Evolutionary conservation across 2,888 invertebrate species (phyloP), one percentile per base, ranked within the genome.

Genomic region (Tachystola acroxantha): DNA sequence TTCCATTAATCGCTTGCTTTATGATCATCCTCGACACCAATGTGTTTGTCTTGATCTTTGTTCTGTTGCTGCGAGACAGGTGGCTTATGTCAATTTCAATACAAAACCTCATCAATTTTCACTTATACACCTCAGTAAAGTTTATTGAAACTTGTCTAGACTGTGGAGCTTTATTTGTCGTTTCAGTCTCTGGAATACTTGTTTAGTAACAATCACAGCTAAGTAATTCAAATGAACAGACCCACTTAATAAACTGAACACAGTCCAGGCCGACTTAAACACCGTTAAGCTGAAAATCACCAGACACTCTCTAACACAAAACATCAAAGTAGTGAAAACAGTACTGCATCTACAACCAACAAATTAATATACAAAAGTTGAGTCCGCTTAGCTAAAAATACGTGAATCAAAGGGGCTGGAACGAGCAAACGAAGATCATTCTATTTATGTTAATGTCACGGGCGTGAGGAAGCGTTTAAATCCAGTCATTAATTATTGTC

Each of bases 401-500:
- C 60, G 56, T 57, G 70, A 82, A 84, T 86, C 85, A 86, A 86
- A 86, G 82, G 84, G 81, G 82, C 77, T 75, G 64, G 53, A 63
- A 63, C 61, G 62, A 64, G 64, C 63, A 68, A 72, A 74, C 68
- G 76, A 73, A 79, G 81, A 84, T 79, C 76, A 80, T 78, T 85
- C 85, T 86, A 86, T 86, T 86, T 86, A 82, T 70, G 81, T 82
- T 85, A 78, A 86, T 85, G 85, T 86, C 86, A 84, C 84, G 84
- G 84, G 81, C 86, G 86, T 85, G 85, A 86, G 86, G 86, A 86
- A 86, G 85, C 86, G 81, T 85, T 86, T 85, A 86, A 86, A 82
- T 84, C 86, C 85, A 80, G 67, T 74, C 85, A 86, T 86, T 85
- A 85, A 85, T 86, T 86, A 86, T 85, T 86, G 86, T 86, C 86